Percentiles rank a stretch among this genome's conserved stretches.
phyloP scores from a whole-genome alignment of 1,140 invertebrate species.

The Dreissena rostriformis region DNA sequence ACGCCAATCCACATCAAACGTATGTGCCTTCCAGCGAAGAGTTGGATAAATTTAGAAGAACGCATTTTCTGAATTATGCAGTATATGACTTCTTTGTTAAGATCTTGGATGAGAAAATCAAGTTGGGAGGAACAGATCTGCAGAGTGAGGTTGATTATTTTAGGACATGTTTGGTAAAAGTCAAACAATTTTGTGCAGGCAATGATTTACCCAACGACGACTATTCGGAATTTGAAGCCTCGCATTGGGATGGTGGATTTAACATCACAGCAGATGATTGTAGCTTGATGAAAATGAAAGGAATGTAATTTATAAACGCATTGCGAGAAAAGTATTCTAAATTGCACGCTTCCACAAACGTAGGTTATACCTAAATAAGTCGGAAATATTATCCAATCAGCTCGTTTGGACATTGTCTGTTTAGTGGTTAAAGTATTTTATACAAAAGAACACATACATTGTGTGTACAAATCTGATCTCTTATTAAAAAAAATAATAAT shows the following conservation, averaged over 20 bases:
- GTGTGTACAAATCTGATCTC: too few species aligned
- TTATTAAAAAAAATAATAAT: too few species aligned
- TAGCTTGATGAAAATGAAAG: conserved; percentile 11
- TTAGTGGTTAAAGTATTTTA: too few species aligned
- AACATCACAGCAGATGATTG: background rate
- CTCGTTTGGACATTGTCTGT: too few species aligned
- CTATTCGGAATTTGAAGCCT: background rate
- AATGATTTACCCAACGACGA: too few species aligned
- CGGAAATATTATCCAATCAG: too few species aligned
- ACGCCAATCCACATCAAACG: conserved; percentile 7
- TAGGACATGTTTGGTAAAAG: conserved; percentile 24
- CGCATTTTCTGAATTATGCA: conserved; percentile 46
- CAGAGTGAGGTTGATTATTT: conserved; percentile 51
- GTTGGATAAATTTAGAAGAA: conserved; percentile 31
- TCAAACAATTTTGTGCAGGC: conserved; percentile 50
- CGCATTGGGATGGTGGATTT: conserved; percentile 18
- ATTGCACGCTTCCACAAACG: background rate
- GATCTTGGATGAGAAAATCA: conserved; percentile 42
- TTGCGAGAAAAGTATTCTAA: background rate
- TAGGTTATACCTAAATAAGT: too few species aligned
- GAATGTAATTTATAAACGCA: background rate
- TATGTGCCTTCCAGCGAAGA: background rate
- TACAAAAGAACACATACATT: too few species aligned
- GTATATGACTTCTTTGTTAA: conserved; percentile 56
- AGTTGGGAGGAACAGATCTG: conserved; percentile 17